Evolutionary conservation across 2,888 invertebrate species (phyloP).

Genomic region (Alcis repandata): DNA sequence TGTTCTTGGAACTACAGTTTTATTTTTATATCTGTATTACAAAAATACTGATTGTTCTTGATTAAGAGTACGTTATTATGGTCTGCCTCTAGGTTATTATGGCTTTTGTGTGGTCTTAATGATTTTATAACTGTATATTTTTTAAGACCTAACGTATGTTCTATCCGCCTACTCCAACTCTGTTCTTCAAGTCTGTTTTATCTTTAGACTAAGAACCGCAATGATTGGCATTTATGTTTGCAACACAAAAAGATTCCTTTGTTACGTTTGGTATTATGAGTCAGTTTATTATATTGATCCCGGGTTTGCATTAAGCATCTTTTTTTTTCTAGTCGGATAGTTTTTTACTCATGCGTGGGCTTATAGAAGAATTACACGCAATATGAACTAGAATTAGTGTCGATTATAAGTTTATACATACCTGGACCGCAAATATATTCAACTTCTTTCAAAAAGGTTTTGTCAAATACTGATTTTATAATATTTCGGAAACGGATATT

Average conservation of each 20-base stretch:
- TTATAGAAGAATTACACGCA: not conserved
- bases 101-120: constrained; percentile 24
- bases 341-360: constrained; percentile 5
- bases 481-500: no score
- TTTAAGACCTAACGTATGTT: constrained; percentile 28
- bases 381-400: not conserved
- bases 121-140: constrained; percentile 31
- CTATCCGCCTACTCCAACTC: constrained; percentile 45
- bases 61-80: not conserved
- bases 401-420: not conserved
- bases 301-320: constrained; percentile 27
- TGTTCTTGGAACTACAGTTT: not conserved
- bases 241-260: constrained; percentile 65
- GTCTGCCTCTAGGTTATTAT: not conserved
- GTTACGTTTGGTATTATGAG: constrained; percentile 61
- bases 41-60: not conserved
- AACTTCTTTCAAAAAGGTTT: no score
- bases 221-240: constrained; percentile 67
- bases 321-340: not conserved
- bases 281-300: constrained; percentile 56
- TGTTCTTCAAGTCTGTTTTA: constrained; percentile 42
- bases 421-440: not conserved
- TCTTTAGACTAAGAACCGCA: constrained; percentile 54
- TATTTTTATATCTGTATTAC: not conserved
- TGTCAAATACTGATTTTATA: no score